Conservation (phyloP, 2,113 vertebrate genomes). For the Pluvianellus socialis region DNA sequence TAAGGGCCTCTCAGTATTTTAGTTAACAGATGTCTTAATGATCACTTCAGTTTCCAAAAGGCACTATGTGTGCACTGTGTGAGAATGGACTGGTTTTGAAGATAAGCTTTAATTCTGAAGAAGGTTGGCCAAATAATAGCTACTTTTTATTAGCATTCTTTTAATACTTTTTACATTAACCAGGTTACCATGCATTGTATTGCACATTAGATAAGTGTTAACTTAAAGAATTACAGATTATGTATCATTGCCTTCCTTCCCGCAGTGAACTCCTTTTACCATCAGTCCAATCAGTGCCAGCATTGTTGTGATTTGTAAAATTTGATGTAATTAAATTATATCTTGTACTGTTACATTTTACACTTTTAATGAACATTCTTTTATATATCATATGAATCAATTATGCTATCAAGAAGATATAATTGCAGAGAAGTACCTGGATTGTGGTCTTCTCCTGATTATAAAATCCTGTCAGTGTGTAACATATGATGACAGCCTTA, state of each 20-base stretch:
- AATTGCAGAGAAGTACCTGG: not conserved
- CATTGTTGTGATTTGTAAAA: not conserved
- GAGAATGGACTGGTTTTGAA: not conserved
- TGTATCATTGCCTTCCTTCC: not conserved
- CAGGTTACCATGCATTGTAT: not conserved
- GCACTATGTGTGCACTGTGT: not conserved
- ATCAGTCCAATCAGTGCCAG: not conserved
- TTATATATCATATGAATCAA: not conserved
- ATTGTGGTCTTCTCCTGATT: not conserved
- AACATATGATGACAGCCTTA: not conserved
- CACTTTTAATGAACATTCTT: not conserved
- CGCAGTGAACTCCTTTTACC: not conserved
- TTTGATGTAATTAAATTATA: not conserved
- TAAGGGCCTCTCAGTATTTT: not conserved
- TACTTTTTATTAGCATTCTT: not conserved
- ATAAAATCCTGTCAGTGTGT: not conserved
- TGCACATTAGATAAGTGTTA: not conserved
- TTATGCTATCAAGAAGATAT: not conserved
- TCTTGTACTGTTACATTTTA: not conserved
- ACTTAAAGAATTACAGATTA: not conserved
- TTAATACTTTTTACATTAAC: not conserved
- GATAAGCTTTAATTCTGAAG: not conserved
- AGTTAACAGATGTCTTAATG: not conserved
- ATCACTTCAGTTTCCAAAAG: not conserved
- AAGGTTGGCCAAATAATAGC: not conserved